Base-by-base conservation (phyloP, 2,888 invertebrate species). In the Eilema depressum region DNA sequence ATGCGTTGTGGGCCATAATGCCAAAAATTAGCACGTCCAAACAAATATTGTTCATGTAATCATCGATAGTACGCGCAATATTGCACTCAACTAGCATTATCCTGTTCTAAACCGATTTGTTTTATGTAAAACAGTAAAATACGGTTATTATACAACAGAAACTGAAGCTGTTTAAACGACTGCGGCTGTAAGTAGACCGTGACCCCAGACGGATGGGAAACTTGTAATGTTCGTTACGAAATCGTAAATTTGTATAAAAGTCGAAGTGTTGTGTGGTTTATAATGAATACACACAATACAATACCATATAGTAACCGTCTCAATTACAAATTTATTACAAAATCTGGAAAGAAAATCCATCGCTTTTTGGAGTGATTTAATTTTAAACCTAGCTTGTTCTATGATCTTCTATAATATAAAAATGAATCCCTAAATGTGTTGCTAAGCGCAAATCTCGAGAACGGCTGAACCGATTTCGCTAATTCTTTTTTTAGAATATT, bases 171-270 rank as follows among this genome's bases (percentile, higher is more conserved):
- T 57, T 65, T 11, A 26, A 20, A 63, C 26, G 41, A 63, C 53
- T n/a, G 20, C n/a, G n/a, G n/a, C 25, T 23, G 23, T 60, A 72
- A 69, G 41, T 69, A 69, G 72, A 72, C 63, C 68, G 37, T 66
- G 63, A 72, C 59, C 60, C 56, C 53, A 57, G 28, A 28, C 57
- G 47, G 30, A 66, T 66, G 37, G 62, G 37, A 63, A 70, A 41
- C 33, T 20, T 61, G 61, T 37, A 66, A 62, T 62, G 33, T 62
- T 33, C 37, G 33, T 70, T 70, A 63, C 62, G 62, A 70, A 62
- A 63, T 28, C 17, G 59, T 59, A 17, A 28, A 14, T 26, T 20
- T 26, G 17, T 14, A 28, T 59, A 14, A 14, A 59, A 59, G 4
- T 17, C 28, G 26, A 26, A 14, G 25, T 17, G 1, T 47, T 47